These are phyloP conservation scores for Ictalurus furcatus DNA, from an alignment of 2,113 vertebrate species.

Conservation along the genomic window DNA sequence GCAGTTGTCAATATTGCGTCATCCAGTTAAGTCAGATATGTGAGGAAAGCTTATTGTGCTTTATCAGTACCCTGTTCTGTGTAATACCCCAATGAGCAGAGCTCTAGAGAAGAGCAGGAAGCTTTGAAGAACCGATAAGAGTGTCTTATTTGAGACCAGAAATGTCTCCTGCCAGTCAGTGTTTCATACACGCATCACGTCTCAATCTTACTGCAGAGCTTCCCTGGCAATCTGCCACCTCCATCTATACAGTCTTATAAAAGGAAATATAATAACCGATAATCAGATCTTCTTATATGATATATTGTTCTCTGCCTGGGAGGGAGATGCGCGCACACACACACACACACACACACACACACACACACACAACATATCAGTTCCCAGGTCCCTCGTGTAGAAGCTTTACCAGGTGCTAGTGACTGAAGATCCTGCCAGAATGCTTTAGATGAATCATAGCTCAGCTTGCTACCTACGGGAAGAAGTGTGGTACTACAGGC, in stretches of 20 bases:
- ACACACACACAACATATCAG: slow-evolving; percentile 18
- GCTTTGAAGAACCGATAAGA: slow-evolving; percentile 38
- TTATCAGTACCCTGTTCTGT: background rate
- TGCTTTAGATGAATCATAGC: slow-evolving; percentile 19
- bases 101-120: slow-evolving; percentile 22
- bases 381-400: background rate
- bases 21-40: background rate
- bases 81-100: slow-evolving; percentile 3
- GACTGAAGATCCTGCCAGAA: slow-evolving; percentile 19
- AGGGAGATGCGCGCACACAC: slow-evolving; percentile 48
- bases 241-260: slow-evolving; percentile 60
- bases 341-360: slow-evolving; percentile 13
- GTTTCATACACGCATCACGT: slow-evolving; percentile 47
- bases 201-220: slow-evolving; percentile 48
- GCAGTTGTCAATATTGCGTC: background rate
- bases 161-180: slow-evolving; percentile 36
- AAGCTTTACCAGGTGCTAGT: background rate
- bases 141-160: slow-evolving; percentile 34
- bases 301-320: slow-evolving; percentile 57
- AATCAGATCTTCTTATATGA: slow-evolving; percentile 70
- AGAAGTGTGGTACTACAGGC: background rate
- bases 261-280: slow-evolving; percentile 70
- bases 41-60: background rate
- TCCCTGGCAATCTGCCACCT: slow-evolving; percentile 60
- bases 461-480: background rate